These are phyloP conservation scores for Polymixis flavicincta DNA, from an alignment of 2,888 invertebrate genomes.

Conservation along the genomic window DNA sequence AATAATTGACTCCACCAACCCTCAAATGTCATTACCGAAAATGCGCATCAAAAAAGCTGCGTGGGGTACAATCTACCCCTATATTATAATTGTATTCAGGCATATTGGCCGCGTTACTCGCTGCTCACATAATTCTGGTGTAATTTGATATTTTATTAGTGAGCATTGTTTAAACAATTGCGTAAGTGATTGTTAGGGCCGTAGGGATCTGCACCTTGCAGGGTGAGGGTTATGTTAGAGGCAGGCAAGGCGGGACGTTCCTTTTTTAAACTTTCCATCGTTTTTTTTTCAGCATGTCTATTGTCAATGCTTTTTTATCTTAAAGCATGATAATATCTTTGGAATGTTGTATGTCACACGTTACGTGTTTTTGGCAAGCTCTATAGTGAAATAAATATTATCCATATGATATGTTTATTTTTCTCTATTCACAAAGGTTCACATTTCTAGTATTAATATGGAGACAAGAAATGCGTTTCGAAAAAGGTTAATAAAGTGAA, in stretches of 20 bases:
- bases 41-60: conserved; percentile 66
- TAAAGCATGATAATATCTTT: conserved; percentile 38
- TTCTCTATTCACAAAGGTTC: too few relatives aligned
- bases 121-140: conserved; percentile 81
- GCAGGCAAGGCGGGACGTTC: conserved; percentile 34
- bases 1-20: conserved; percentile 67
- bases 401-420: too few relatives aligned
- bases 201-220: conserved; percentile 82
- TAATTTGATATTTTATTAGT: conserved; percentile 88
- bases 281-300: background rate
- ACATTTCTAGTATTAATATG: too few relatives aligned
- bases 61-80: conserved; percentile 65
- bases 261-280: conserved; percentile 3
- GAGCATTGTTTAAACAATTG: conserved; percentile 90
- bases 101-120: conserved; percentile 82
- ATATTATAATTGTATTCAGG: conserved; percentile 68
- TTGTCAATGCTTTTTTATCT: conserved; percentile 17
- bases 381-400: background rate
- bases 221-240: conserved; percentile 63
- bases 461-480: too few relatives aligned
- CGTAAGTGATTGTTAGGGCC: conserved; percentile 87
- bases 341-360: background rate
- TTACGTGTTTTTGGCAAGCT: background rate
- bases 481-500: too few relatives aligned
- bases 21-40: conserved; percentile 67